Evolutionary conservation across 1,140 invertebrate species (phyloP), one percentile per base, ranked within the genome.

Genomic region (Piezodorus guildinii): DNA sequence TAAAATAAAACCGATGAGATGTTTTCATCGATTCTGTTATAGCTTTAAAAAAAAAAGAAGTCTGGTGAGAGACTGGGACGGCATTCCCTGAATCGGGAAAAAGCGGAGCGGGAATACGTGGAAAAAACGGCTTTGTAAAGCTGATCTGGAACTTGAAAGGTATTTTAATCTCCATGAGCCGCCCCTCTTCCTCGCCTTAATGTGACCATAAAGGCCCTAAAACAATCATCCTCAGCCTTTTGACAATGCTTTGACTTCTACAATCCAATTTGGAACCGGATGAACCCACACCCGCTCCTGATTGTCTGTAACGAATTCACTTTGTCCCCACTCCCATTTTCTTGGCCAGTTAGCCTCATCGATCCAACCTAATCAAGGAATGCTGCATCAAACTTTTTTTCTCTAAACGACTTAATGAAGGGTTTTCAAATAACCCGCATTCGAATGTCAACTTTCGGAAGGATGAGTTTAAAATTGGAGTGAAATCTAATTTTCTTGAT

Each of bases 211-310:
- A 39, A 39, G 34, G 34, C 34, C 17, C 15, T 56, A 56, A 56
- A 56, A 56, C 52, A 56, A 56, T 56, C 52, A 56, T 25, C 52
- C 23, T 3, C 5, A 25, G 19, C 52, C 52, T 56, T 56, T 56
- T 56, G 52, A 56, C 52, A 56, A 56, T 56, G 52, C 52, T 56
- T 56, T 56, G 52, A 56, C 52, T 56, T 56, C 52, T 56, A 56
- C 52, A 56, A 56, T 56, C 52, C 52, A 56, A 56, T 56, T 56
- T 25, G 19, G 27, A 6, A 23, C 23, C 23, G 52, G 14, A 15
- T 23, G 21, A 21, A 8, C 23, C 23, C 23, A 15, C 23, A 19
- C 15, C 23, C 23, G 19, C 5, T 23, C 3, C 52, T 56, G 52
- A 56, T 56, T 56, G 52, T 56, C 52, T 56, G 52, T 56, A 56